These are phyloP conservation scores for Hucho hucho DNA, from an alignment of 2,113 vertebrate genomes.

Conservation along the genomic window DNA sequence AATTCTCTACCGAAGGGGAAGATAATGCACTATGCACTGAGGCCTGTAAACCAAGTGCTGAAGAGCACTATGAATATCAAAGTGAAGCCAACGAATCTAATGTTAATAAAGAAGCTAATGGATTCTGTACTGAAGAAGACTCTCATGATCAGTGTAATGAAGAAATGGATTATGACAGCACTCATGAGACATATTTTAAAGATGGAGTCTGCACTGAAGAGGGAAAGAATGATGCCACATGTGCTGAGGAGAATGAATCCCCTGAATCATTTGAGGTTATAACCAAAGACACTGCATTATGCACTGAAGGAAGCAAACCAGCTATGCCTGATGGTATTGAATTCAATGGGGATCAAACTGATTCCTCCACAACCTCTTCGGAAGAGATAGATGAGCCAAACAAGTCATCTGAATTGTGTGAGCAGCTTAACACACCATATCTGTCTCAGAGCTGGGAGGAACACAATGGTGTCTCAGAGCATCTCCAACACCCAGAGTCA, in stretches of 20 bases:
- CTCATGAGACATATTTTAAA: background rate
- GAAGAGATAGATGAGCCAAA: constrained; percentile 11
- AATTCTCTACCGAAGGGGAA: no score
- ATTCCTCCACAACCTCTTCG: background rate
- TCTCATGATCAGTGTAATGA: background rate
- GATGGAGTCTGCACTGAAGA: background rate
- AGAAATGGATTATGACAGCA: background rate
- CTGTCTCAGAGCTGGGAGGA: background rate
- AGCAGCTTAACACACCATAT: no score
- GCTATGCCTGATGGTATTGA: constrained; percentile 24
- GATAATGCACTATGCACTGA: no score
- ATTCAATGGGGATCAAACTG: background rate
- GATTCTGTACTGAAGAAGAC: constrained; percentile 16
- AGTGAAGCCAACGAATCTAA: constrained; percentile 42
- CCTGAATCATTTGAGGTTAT: no score
- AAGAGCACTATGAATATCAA: constrained; percentile 60
- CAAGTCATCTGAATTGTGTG: no score
- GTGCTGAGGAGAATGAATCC: constrained; percentile 6
- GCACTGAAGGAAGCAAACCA: constrained; percentile 17
- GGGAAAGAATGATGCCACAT: background rate
- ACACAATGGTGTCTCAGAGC: no score
- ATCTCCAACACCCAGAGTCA: constrained; percentile 1
- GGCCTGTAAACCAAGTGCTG: constrained; percentile 23
- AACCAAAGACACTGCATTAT: background rate
- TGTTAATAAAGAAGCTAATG: constrained; percentile 27